Evolutionary conservation across 2,888 invertebrate species (phyloP), one percentile per base, ranked within the genome.

Genomic region (Ypsolopha sequella): DNA sequence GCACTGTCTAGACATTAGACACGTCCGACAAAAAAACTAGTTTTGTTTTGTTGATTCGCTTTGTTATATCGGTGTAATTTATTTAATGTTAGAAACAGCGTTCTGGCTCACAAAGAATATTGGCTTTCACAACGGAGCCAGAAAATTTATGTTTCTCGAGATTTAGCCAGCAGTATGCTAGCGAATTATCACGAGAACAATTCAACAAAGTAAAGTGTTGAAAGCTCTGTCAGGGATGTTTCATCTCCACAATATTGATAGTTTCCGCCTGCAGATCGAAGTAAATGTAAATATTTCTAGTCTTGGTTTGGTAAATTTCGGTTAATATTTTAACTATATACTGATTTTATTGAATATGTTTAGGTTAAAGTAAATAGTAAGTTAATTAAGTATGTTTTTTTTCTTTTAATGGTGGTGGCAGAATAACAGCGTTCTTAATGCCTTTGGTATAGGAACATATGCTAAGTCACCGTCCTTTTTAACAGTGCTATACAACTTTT

Each of bases 21-120:
- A 76, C 79, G 80, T 80, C 73, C 73, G 60, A 67, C 67, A 62
- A 73, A 69, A 80, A 78, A 80, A 78, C 80, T 70, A 77, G 80
- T 81, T 80, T 70, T 62, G 80, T 80, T 79, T 70, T 62, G 61
- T 70, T 72, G 79, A 82, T 82, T 81, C 80, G 81, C 81, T 85
- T 80, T 76, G 84, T 85, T 80, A 85, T 85, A 84, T 81, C 78
- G 62, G 68, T 71, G 78, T 82, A 82, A 85, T 84, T 86, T 85
- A 85, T 86, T 84, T 85, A 82, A 86, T 85, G 81, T 81, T 81
- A 76, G 78, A 81, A 82, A 81, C 77, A 80, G 73, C 74, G 80
- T 75, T 64, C 67, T 76, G 68, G 70, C 68, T 77, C 68, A 76
- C 84, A 84, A 85, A 84, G 84, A 85, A 85, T 85, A 82, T 84